A percentile compares a stretch with the other conserved stretches of the same genome.
phyloP scores from a whole-genome alignment of 2,888 invertebrate species.

The Malacosoma neustria region DNA sequence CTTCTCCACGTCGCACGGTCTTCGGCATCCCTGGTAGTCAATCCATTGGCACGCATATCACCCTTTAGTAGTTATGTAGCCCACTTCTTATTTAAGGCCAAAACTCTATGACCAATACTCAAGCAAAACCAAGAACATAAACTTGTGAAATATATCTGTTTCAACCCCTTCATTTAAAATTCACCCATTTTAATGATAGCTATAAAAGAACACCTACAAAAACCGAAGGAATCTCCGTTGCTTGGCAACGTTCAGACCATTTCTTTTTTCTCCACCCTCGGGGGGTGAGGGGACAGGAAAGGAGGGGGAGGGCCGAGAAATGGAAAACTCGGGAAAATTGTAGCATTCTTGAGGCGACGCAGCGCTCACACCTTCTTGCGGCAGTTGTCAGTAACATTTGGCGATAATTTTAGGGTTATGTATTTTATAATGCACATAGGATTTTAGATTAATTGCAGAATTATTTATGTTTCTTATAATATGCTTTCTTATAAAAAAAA shows the following conservation, averaged over 20 bases:
- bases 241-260: conserved; percentile 57
- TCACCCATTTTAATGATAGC: conserved; percentile 13
- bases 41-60: no score
- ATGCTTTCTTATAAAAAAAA: not conserved
- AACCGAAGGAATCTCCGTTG: conserved; percentile 33
- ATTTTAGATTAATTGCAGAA: not conserved
- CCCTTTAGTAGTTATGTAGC: no score
- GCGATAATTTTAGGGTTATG: conserved; percentile 5
- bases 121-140: conserved; percentile 3
- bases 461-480: not conserved
- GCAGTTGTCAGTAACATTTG: conserved; percentile 36
- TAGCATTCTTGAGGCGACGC: conserved; percentile 75
- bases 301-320: conserved; percentile 59
- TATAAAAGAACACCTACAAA: conserved; percentile 8
- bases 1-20: no score
- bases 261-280: conserved; percentile 48
- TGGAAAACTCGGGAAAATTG: conserved; percentile 76
- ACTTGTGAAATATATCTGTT: not conserved
- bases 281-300: conserved; percentile 13
- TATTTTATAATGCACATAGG: not conserved
- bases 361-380: conserved; percentile 69
- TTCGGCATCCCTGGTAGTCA: no score
- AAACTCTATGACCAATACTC: no score
- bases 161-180: conserved; percentile 4
- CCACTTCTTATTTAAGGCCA: no score